Conservation (phyloP, 2,797 vertebrate genomes). For the Diplodus puntazzo region DNA sequence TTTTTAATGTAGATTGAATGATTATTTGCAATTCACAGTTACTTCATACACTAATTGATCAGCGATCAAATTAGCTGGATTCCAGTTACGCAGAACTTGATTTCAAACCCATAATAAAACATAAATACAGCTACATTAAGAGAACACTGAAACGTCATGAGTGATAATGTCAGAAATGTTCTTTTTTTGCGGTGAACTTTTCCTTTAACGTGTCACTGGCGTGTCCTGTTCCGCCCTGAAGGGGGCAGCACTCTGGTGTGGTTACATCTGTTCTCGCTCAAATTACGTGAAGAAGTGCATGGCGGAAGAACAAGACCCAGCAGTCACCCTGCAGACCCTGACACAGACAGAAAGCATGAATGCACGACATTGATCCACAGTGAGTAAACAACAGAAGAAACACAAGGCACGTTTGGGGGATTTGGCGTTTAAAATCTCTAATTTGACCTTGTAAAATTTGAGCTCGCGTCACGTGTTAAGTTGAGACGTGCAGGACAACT, state of each 20-base stretch:
- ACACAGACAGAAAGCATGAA: slow-evolving; percentile 11
- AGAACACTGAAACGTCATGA: too few relatives aligned
- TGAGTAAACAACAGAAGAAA: slow-evolving; percentile 35
- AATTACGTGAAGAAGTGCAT: slow-evolving; percentile 31
- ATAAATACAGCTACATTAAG: too few relatives aligned
- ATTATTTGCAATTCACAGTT: not conserved
- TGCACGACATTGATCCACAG: slow-evolving; percentile 39
- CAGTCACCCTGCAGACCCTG: slow-evolving; percentile 42
- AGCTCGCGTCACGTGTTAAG: too few relatives aligned
- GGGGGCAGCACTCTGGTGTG: slow-evolving; percentile 25
- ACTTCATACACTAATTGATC: too few relatives aligned
- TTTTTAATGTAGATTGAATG: too few relatives aligned
- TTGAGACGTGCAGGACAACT: not conserved
- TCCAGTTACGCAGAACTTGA: too few relatives aligned
- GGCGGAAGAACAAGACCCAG: slow-evolving; percentile 42
- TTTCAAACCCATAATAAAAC: too few relatives aligned
- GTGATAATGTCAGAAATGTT: too few relatives aligned
- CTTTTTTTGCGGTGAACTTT: not conserved
- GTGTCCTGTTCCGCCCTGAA: not conserved
- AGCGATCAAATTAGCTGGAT: too few relatives aligned
- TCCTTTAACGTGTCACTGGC: not conserved
- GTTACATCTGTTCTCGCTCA: not conserved
- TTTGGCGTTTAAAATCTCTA: not conserved
- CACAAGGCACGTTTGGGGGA: rapidly evolving
- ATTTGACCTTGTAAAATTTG: not conserved